Evolutionary conservation across 2,113 vertebrate genomes (phyloP).

Genomic region (Indicator indicator): DNA sequence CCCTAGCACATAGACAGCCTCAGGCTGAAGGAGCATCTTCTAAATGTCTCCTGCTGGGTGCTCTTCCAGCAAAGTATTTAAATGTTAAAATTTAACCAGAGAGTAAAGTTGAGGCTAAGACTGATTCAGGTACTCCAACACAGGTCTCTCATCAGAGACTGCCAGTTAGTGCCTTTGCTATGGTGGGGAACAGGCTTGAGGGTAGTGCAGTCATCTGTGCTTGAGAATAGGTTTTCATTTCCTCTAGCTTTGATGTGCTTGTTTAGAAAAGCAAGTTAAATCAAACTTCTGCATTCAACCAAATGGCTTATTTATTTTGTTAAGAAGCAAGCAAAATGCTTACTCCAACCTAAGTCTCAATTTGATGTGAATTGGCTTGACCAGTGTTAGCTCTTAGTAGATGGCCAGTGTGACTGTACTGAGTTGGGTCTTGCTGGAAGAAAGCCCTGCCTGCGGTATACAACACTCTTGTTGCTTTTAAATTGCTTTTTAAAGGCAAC

Average conservation of each 20-base stretch:
- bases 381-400: not conserved
- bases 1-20: not conserved
- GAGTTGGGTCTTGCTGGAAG: not conserved
- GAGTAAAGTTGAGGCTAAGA: constrained; percentile 17
- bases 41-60: not conserved
- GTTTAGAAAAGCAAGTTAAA: not conserved
- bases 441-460: not conserved
- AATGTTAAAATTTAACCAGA: constrained; percentile 15
- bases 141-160: not conserved
- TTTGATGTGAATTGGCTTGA: not conserved
- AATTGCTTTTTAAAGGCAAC: not conserved
- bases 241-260: not conserved
- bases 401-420: not conserved
- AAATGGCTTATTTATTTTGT: not conserved
- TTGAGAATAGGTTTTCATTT: not conserved
- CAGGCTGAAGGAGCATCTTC: not conserved
- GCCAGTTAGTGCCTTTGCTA: not conserved
- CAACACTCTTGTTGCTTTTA: not conserved
- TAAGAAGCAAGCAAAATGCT: not conserved
- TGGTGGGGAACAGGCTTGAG: not conserved
- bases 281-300: not conserved
- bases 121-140: not conserved
- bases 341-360: not conserved
- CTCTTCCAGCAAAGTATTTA: constrained; percentile 18
- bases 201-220: not conserved